These are phyloP conservation scores for Stenurella melanura DNA, from an alignment of 2,888 invertebrate species.

Conservation along the genomic window DNA sequence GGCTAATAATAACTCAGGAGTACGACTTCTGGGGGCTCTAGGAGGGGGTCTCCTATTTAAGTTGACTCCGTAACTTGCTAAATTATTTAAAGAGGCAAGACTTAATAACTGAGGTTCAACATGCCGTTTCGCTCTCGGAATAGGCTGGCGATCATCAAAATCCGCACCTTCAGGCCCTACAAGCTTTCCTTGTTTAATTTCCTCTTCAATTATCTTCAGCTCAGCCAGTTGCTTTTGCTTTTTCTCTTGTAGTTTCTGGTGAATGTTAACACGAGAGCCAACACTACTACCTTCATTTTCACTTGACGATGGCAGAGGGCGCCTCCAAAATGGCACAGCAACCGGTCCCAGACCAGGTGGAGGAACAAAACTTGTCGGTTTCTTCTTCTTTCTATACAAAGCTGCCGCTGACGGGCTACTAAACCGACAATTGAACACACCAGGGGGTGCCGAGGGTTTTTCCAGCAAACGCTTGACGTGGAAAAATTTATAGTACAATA, in stretches of 20 bases:
- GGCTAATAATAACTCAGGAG: slow-evolving; percentile 86
- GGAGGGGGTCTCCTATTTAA: slow-evolving; percentile 69
- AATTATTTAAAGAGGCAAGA: slow-evolving; percentile 71
- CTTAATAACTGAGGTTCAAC: slow-evolving; percentile 78
- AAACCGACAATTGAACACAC: slow-evolving; percentile 93
- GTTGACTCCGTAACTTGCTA: slow-evolving; percentile 72
- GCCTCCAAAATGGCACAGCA: slow-evolving; percentile 83
- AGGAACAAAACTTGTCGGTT: slow-evolving; percentile 91
- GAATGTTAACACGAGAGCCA: slow-evolving; percentile 85
- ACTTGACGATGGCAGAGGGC: slow-evolving; percentile 82
- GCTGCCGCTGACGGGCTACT: slow-evolving; percentile 78
- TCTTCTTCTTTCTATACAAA: slow-evolving; percentile 85
- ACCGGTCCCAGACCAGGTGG: slow-evolving; percentile 75
- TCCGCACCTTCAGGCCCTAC: slow-evolving; percentile 76
- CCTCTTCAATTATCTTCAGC: slow-evolving; percentile 87
- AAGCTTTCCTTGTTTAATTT: slow-evolving; percentile 84
- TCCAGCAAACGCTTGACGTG: slow-evolving; percentile 81
- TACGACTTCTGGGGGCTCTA: slow-evolving; percentile 76
- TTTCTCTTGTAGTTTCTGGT: slow-evolving; percentile 90
- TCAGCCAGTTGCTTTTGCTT: slow-evolving; percentile 91
- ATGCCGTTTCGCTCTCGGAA: slow-evolving; percentile 81
- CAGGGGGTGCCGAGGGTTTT: slow-evolving; percentile 76
- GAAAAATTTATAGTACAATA: slow-evolving; percentile 87
- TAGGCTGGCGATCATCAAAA: slow-evolving; percentile 78
- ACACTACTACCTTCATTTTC: slow-evolving; percentile 85